Conservation (phyloP, 1,140 invertebrate genomes). For the Arion vulgaris region DNA sequence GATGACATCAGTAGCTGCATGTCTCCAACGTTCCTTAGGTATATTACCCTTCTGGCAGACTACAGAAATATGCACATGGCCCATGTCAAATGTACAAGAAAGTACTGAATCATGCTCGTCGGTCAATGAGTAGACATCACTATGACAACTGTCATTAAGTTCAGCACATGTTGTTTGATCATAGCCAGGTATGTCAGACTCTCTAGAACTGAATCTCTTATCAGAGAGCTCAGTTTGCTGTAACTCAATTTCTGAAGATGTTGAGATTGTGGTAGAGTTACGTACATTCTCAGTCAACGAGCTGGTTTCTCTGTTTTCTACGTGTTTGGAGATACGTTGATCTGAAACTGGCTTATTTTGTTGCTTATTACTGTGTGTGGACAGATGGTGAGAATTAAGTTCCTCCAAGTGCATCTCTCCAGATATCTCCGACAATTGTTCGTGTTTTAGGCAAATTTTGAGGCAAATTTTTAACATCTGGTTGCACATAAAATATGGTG, state of each 20-base stretch:
- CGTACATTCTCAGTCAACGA: background rate
- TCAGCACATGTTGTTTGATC: background rate
- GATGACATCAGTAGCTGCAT: conserved; percentile 57
- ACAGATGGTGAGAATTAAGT: background rate
- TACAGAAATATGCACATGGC: conserved; percentile 35
- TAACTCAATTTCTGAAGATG: background rate
- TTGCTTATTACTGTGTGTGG: background rate
- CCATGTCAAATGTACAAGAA: conserved; percentile 18
- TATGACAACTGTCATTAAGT: background rate
- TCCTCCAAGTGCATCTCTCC: background rate
- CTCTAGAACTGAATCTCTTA: background rate
- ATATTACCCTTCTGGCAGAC: conserved; percentile 49
- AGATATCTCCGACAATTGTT: background rate
- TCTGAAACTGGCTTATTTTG: background rate
- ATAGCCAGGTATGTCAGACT: background rate
- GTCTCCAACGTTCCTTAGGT: conserved; percentile 69
- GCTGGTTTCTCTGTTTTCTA: background rate
- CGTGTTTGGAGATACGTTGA: background rate
- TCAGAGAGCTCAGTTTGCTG: background rate
- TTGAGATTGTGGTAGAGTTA: background rate
- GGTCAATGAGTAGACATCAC: background rate
- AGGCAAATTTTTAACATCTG: conserved; percentile 52
- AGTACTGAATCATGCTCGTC: background rate
- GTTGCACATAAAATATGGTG: conserved; percentile 58
- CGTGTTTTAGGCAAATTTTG: background rate